Evolutionary conservation across 2,113 vertebrate genomes (phyloP).

Genomic region (Albula glossodonta): DNA sequence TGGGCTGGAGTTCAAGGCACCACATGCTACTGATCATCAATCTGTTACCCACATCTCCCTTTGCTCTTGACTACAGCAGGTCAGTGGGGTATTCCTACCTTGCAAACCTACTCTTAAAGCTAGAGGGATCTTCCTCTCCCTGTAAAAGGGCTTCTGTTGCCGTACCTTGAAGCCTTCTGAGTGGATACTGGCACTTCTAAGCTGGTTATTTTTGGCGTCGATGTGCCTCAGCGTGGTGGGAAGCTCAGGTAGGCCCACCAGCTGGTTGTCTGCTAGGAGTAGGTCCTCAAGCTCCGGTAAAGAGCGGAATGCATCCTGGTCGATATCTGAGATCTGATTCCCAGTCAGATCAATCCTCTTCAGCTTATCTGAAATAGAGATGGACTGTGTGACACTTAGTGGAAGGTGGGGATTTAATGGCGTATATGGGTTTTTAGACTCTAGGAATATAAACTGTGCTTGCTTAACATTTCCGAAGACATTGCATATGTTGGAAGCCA

Average conservation of each 20-base stretch:
- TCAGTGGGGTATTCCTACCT: not conserved
- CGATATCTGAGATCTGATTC: constrained; percentile 69
- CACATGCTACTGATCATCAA: not conserved
- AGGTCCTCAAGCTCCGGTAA: constrained; percentile 73
- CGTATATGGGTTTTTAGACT: not conserved
- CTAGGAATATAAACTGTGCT: not conserved
- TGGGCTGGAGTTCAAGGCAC: not conserved
- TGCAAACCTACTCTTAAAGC: not conserved
- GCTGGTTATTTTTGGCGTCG: constrained; percentile 69
- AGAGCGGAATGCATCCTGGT: constrained; percentile 57
- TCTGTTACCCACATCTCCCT: not conserved
- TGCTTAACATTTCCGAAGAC: not conserved
- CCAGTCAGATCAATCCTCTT: constrained; percentile 74
- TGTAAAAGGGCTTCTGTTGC: not conserved
- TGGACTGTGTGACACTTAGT: not conserved
- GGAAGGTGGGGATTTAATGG: not conserved
- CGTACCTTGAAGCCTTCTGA: constrained; percentile 67
- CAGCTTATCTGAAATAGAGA: constrained; percentile 66
- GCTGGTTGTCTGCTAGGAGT: constrained; percentile 70
- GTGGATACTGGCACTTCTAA: constrained; percentile 65
- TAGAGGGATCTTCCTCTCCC: not conserved
- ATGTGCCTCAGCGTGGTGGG: constrained; percentile 63
- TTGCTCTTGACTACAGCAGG: too few relatives aligned
- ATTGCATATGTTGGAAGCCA: not conserved
- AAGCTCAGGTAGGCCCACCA: constrained; percentile 67